Base-by-base conservation (phyloP, 2,888 invertebrate species). In the Ecliptopera silaceata region DNA sequence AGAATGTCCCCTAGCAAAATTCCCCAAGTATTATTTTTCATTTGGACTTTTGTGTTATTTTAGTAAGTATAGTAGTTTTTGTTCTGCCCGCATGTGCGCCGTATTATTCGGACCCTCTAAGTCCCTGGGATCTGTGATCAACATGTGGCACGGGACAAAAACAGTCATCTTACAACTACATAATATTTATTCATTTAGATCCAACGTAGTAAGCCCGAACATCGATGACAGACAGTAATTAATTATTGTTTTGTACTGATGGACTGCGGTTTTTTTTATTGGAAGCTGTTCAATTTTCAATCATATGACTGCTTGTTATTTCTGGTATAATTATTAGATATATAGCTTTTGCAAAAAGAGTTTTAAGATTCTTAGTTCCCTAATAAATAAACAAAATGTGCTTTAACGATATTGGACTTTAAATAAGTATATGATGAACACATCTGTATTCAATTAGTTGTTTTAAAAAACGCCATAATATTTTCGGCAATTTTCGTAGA, bases 81-180 rank as follows among this genome's bases (percentile, higher is more conserved):
- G 44, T 44, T 57, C 56, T 20, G 68, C 88, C 88, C 88, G 88
- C 88, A 89, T 88, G 67, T 84, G 86, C 70, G 59, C 41, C 60
- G 64, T 56, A 75, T 76, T 74, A 71, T 70, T 65, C 72, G 67
- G 66, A 61, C 68, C 68, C 74, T 68, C 67, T 76, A 77, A 75
- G 71, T 64, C 75, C 78, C 75, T 72, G 74, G 69, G n/a, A n/a
- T n/a, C n/a, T 26, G 20, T 20, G 26, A 26, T 26, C 6, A 80
- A 82, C 85, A 85, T 82, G 80, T 83, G 84, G 74, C 69, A 57
- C 58, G 58, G 54, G 56, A 76, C 74, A 82, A 82, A 82, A 84
- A 80, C 75, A 22, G 26, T 22, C 42, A 26, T 26, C 10, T 5
- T 26, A 26, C 12, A 15, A 1, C 15, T 15, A 15, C 6, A 1